Evolutionary conservation across 2,888 invertebrate genomes (phyloP).

Genomic region (Daptonema setosum): DNA sequence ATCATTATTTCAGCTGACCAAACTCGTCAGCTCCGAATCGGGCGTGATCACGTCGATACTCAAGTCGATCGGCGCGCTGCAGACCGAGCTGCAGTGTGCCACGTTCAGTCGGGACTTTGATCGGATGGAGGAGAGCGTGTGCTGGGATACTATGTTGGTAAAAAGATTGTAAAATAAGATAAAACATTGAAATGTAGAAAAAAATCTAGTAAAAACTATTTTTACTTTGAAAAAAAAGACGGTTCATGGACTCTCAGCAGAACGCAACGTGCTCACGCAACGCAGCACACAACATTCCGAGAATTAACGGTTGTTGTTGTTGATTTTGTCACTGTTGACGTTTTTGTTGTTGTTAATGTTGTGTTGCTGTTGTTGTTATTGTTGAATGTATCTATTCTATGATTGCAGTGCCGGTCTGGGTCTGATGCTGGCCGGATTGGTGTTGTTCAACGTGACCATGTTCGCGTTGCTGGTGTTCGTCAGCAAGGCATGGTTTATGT

Average conservation of each 20-base stretch:
- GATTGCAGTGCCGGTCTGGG: constrained; percentile 15
- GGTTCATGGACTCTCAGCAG: too few relatives aligned
- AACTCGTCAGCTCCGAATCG: not conserved
- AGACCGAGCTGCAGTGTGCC: not conserved
- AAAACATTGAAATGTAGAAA: too few relatives aligned
- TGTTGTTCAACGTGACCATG: constrained; percentile 18
- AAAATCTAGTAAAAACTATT: too few relatives aligned
- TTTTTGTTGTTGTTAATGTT: too few relatives aligned
- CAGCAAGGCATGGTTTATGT: constrained; percentile 21
- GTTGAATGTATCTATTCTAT: too few relatives aligned
- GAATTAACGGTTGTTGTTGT: too few relatives aligned
- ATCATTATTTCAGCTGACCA: not conserved
- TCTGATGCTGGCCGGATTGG: constrained; percentile 14
- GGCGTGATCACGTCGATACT: not conserved
- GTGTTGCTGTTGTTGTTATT: too few relatives aligned
- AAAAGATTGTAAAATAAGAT: too few relatives aligned
- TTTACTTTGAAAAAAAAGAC: too few relatives aligned
- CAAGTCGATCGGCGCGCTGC: not conserved
- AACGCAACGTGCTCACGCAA: too few relatives aligned
- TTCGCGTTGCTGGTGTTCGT: constrained; percentile 20
- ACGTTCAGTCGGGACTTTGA: not conserved
- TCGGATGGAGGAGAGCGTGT: not conserved
- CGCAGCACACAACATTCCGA: too few relatives aligned
- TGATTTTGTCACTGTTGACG: too few relatives aligned
- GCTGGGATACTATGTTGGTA: not conserved